Percentiles rank a stretch among this genome's conserved stretches.
These are phyloP conservation scores for Willowsia nigromaculata DNA, from an alignment of 2,888 invertebrate genomes.

Conservation along the genomic window DNA sequence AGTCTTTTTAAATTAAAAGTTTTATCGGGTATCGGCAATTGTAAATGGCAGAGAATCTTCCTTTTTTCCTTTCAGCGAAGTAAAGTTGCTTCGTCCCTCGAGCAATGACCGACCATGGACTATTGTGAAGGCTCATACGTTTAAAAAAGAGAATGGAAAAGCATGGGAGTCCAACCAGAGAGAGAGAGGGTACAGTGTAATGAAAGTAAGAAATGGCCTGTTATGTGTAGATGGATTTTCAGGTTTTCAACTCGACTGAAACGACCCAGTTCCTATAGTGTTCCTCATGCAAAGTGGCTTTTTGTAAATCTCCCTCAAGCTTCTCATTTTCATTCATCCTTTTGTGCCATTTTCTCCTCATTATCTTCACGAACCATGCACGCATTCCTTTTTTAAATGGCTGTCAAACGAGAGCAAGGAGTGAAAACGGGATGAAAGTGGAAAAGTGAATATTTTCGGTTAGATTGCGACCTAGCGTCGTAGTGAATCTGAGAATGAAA, in stretches of 20 bases:
- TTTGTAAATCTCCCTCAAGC: background rate
- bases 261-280: background rate
- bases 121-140: background rate
- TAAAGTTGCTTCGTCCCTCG: background rate
- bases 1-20: background rate
- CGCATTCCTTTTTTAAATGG: background rate
- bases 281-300: background rate
- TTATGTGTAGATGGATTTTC: slow-evolving; percentile 15
- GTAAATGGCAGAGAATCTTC: no score
- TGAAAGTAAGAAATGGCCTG: background rate
- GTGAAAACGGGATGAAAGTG: background rate
- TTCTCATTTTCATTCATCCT: slow-evolving; percentile 30
- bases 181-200: background rate
- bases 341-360: background rate
- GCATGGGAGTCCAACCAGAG: background rate
- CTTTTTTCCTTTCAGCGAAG: no score
- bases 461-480: background rate
- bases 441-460: background rate
- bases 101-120: background rate
- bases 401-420: background rate
- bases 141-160: background rate
- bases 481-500: background rate
- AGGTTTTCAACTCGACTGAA: slow-evolving; percentile 38
- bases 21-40: no score
- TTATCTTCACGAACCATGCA: slow-evolving; percentile 24